A percentile compares a stretch with the other conserved stretches of the same genome.
Conservation (phyloP, 2,888 invertebrate species). For the Encarsia formosa region DNA sequence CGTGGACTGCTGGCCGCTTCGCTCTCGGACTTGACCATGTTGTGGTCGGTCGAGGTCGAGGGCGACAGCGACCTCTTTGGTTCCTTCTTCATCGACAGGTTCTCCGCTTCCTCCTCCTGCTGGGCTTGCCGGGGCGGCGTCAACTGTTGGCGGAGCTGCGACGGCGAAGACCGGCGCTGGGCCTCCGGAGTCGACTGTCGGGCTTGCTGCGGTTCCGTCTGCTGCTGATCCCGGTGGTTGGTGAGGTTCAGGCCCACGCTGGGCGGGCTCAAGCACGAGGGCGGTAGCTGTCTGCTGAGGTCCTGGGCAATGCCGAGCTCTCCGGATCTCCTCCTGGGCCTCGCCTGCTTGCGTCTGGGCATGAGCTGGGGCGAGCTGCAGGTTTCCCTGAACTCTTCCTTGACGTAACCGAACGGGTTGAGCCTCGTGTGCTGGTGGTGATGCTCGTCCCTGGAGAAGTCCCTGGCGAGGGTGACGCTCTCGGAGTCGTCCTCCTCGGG, state of each 20-base stretch:
- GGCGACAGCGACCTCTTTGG: constrained; percentile 37
- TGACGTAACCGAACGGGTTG: background rate
- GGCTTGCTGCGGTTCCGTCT: constrained; percentile 27
- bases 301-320: constrained; percentile 64
- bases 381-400: constrained; percentile 49
- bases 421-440: background rate
- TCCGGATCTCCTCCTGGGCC: constrained; percentile 79
- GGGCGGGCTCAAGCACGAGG: background rate
- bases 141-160: constrained; percentile 24
- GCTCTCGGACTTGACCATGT: constrained; percentile 43
- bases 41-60: constrained; percentile 57
- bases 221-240: constrained; percentile 22
- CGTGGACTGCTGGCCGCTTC: constrained; percentile 46
- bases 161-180: background rate
- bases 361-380: constrained; percentile 72
- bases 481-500: constrained; percentile 42
- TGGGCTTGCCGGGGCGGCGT: constrained; percentile 35
- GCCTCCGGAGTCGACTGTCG: background rate
- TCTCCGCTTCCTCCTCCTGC: constrained; percentile 46
- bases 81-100: constrained; percentile 45
- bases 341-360: constrained; percentile 79
- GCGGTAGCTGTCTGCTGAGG: constrained; percentile 52
- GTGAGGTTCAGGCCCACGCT: constrained; percentile 9
- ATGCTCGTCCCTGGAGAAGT: constrained; percentile 36
- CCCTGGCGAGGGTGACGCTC: constrained; percentile 19